phyloP scores from a whole-genome alignment of 1,140 invertebrate species.

The Wiebesia pumilae region DNA sequence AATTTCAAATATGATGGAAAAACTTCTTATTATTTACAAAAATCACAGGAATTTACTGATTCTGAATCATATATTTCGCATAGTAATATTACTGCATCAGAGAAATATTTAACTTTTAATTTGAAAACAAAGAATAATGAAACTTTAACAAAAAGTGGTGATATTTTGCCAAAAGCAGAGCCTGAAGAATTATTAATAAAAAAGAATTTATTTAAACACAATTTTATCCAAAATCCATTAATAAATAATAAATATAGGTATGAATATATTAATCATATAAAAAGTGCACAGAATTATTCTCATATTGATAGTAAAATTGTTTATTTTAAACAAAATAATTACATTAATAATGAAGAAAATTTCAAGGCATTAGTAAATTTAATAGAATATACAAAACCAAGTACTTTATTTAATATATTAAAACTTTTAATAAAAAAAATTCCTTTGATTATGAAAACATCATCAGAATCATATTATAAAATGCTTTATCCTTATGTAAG shows the following conservation, averaged over 20 bases:
- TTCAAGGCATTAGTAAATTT: slow-evolving; percentile 18
- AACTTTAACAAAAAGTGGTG: background rate
- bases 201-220: background rate
- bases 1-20: background rate
- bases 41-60: background rate
- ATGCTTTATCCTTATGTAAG: slow-evolving; percentile 74
- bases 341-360: slow-evolving; percentile 8
- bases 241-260: background rate
- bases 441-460: slow-evolving; percentile 67
- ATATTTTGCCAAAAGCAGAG: slow-evolving; percentile 6
- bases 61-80: background rate
- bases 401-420: slow-evolving; percentile 59
- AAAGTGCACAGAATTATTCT: slow-evolving; percentile 1
- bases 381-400: slow-evolving; percentile 42
- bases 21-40: background rate
- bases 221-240: background rate
- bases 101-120: background rate
- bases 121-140: background rate
- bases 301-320: slow-evolving; percentile 1
- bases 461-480: slow-evolving; percentile 67
- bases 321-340: slow-evolving; percentile 20
- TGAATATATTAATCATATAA: background rate
- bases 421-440: slow-evolving; percentile 67
- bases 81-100: background rate
- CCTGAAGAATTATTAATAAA: background rate